Evolutionary conservation across 2,888 invertebrate species (phyloP).

Genomic region (Itoplectis maculator): DNA sequence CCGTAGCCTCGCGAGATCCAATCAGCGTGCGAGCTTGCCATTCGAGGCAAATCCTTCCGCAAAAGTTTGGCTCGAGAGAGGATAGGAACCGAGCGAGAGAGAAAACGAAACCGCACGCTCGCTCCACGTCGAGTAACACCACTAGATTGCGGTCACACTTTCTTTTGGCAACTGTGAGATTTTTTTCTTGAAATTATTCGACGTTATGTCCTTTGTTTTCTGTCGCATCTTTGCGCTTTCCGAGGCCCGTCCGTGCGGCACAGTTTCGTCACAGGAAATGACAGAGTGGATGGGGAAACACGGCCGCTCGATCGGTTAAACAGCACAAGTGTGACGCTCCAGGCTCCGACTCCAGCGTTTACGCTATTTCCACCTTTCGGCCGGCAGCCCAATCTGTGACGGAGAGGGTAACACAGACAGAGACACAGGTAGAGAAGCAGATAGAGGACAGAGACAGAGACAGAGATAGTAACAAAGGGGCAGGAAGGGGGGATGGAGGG

Average conservation of each 20-base stretch:
- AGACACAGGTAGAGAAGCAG: too few relatives aligned
- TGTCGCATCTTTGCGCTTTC: not conserved
- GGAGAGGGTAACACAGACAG: not conserved
- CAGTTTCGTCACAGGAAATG: conserved; percentile 1
- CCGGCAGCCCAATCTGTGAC: conserved; percentile 20
- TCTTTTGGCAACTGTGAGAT: not conserved
- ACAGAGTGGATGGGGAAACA: too few relatives aligned
- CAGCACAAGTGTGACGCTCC: conserved; percentile 21
- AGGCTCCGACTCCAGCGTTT: conserved; percentile 5
- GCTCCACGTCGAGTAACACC: not conserved
- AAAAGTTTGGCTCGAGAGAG: conserved; percentile 13
- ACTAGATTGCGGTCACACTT: not conserved
- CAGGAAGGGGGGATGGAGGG: not conserved
- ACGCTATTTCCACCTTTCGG: conserved; percentile 9
- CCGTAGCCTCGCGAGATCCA: conserved; percentile 50
- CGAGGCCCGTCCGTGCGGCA: not conserved
- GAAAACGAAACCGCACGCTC: not conserved
- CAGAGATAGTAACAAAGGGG: too few relatives aligned
- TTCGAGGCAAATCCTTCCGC: conserved; percentile 51
- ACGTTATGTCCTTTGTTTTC: not conserved
- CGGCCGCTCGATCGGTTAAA: conserved; percentile 41
- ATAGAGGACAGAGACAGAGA: not conserved
- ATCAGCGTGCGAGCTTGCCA: conserved; percentile 56
- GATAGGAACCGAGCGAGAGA: not conserved
- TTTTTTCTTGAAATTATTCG: not conserved